Evolutionary conservation across 1,140 invertebrate genomes (phyloP), one percentile per base, ranked within the genome.

Genomic region (Bathynomus jamesi): DNA sequence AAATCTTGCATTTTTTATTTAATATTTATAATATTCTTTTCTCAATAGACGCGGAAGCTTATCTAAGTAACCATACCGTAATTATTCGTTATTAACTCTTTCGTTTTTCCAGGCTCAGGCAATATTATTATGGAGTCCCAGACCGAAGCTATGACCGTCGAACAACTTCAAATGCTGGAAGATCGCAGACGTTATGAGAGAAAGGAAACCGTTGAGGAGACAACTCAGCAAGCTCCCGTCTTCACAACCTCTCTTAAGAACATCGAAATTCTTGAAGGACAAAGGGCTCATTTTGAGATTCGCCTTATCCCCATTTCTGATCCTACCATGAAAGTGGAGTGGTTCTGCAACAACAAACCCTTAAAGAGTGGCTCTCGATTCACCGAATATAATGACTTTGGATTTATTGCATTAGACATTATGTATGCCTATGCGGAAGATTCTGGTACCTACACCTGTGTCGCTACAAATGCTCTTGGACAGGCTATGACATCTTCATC

Each of bases 221-320:
- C 94, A 83, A 87, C 90, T 28, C 90, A 89, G 78, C 91, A 97
- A 84, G 89, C 92, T 24, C 92, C 93, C 11, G 90, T 92, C 67
- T 96, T 96, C 79, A 95, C 94, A 4, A 91, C 92, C 30, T 93
- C 93, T 0, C 83, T 95, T 68, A 94, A 94, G 80, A 93, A 93
- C 79, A 87, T 94, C 29, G 90, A 95, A 79, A 91, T 99, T 69
- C 92, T 92, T 80, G 97, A 99, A 85, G 94, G 94, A 24, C 93
- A 99, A 81, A 84, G 94, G 64, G 94, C 94, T 28, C 95, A 98
- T 80, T 98, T 98, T 80, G 96, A 98, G 82, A 95, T 92, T 79
- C 89, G 95, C 32, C 82, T 99, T 11, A 94, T 97, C 78, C 97
- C 97, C 8, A 92, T 98, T 25, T 96, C 95, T 46, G 96, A 99